Conservation (phyloP, 2,113 vertebrate species). For the Actenoides hombroni region DNA sequence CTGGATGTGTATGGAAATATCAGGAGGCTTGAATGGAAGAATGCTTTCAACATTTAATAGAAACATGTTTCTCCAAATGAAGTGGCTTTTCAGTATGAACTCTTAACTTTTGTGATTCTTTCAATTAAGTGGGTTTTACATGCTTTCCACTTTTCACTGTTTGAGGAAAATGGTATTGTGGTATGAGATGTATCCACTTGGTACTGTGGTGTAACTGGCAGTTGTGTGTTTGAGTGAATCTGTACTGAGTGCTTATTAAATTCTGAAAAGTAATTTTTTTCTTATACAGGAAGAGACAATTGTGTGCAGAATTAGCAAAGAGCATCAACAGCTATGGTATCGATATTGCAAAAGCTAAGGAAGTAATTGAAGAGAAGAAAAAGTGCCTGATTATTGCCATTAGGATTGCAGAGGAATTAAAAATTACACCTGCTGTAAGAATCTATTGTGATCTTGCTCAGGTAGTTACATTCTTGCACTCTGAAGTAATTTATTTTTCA, state of each 20-base stretch:
- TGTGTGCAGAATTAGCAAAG: slow-evolving; percentile 70
- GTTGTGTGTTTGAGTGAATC: not conserved
- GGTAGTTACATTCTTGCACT: slow-evolving; percentile 55
- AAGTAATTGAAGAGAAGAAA: slow-evolving; percentile 72
- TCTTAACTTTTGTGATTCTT: not conserved
- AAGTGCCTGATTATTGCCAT: slow-evolving; percentile 74
- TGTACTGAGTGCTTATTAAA: not conserved
- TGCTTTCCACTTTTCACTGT: fast-evolving
- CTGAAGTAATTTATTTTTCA: not conserved
- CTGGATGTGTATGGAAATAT: not conserved
- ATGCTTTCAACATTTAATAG: not conserved
- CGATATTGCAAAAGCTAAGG: slow-evolving; percentile 54
- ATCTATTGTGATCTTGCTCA: slow-evolving; percentile 69
- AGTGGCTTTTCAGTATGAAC: not conserved
- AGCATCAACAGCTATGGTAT: slow-evolving; percentile 62
- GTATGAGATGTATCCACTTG: not conserved
- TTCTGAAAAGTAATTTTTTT: slow-evolving; percentile 18
- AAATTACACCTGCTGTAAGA: slow-evolving; percentile 66
- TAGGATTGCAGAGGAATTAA: slow-evolving; percentile 79
- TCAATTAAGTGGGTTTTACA: not conserved
- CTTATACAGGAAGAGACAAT: slow-evolving; percentile 72
- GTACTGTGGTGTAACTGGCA: not conserved
- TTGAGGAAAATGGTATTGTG: not conserved
- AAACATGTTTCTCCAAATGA: not conserved
- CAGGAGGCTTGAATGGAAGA: not conserved